Evolutionary conservation across 2,113 vertebrate species (phyloP), one percentile per base, ranked within the genome.

Genomic region (Thalassarche chlororhynchos): DNA sequence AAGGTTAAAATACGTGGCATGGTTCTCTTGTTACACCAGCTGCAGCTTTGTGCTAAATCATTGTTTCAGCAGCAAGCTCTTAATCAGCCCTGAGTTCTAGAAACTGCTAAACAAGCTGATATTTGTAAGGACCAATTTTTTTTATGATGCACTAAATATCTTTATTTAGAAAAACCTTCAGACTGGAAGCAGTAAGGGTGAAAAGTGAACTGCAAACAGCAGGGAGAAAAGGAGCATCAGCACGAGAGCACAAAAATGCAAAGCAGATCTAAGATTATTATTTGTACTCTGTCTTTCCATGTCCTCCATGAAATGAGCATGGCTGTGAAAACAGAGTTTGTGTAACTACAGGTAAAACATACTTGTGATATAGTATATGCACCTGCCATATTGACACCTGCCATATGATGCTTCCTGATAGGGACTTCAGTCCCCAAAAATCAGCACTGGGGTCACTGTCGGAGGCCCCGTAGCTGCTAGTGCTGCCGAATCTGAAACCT

Each of bases 1-100:
- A 75, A 97, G 89, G 95, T 96, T 96, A 94, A 96, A 95, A 77
- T 95, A 87, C 8, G 8, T 94, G 93, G 66, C 97, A 95, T 34
- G 42, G 78, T 66, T 94, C 96, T 96, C 89, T 94, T 94, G 93
- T 96, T 96, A 94, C 75, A 0, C 87, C 95, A 96, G 96, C 96
- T 97, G 97, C 91, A 86, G 91, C 75, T 69, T 77, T 19, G 1
- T 80, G 93, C 80, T 96, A 91, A 87, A 90, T 96, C 94, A 91
- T 88, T 91, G 84, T 91, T 96, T 93, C 84, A 93, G 66, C 93
- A 91, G 84, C 77, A 70, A 93, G 87, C 84, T 97, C 78, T 93
- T 96, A 65, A 94, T 95, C 87, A 93, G 65, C 58, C 79, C 55
- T 0, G 13, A 86, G 82, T 80, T 95, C 78, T 58, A 85, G 75